A percentile compares a stretch with the other conserved stretches of the same genome.
These are phyloP conservation scores for Thamnophis sirtalis DNA, from an alignment of 2,113 vertebrate species.

Conservation along the genomic window DNA sequence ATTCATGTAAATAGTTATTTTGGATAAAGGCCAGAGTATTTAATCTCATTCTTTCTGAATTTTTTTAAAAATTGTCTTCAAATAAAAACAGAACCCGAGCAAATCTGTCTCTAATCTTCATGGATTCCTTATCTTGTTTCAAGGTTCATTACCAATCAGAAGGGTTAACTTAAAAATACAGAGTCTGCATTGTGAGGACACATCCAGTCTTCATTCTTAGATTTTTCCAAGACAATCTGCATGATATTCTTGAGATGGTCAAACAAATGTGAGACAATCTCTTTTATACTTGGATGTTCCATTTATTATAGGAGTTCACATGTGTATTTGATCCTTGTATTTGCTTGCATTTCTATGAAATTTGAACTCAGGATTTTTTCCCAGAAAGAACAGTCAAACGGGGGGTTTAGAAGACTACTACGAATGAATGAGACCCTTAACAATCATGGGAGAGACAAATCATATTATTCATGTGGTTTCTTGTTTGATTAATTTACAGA, in stretches of 20 bases:
- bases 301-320: background rate
- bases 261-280: background rate
- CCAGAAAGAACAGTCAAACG: background rate
- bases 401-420: background rate
- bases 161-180: background rate
- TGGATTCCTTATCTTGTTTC: conserved; percentile 12
- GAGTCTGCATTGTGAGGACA: background rate
- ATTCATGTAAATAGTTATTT: background rate
- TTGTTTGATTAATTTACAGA: background rate
- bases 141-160: conserved; percentile 4
- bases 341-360: background rate
- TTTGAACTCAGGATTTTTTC: background rate
- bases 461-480: background rate
- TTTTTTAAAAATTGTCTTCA: background rate
- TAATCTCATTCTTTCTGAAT: background rate
- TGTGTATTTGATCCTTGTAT: background rate
- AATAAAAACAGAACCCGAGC: background rate
- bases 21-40: background rate
- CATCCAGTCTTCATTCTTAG: background rate
- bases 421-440: background rate
- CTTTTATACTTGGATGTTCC: background rate
- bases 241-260: background rate
- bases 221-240: background rate
- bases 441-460: background rate
- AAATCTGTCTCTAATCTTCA: background rate